Conservation (phyloP, 2,113 vertebrate genomes). For the Urocitellus parryii region DNA sequence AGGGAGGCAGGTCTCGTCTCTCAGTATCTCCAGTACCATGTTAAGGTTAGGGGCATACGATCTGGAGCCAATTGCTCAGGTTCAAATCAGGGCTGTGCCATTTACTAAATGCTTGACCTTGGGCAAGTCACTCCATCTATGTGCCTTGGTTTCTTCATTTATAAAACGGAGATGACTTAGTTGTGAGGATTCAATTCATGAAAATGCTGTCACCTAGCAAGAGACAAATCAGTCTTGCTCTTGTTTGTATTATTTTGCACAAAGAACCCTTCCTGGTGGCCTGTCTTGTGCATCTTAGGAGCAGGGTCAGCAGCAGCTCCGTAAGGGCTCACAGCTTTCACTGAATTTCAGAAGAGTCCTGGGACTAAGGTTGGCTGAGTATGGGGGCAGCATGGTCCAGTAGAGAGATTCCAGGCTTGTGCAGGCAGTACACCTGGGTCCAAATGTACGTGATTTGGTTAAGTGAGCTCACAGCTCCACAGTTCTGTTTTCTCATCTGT, state of each 20-base stretch:
- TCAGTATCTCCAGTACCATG: background rate
- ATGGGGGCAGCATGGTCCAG: background rate
- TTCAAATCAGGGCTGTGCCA: slow-evolving; percentile 11
- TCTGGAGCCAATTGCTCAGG: background rate
- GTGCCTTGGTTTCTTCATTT: background rate
- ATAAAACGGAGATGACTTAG: background rate
- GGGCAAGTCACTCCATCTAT: background rate
- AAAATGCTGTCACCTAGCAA: background rate
- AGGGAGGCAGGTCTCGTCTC: background rate
- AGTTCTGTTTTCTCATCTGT: slow-evolving; percentile 22
- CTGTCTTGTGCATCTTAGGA: background rate
- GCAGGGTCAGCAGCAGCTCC: background rate
- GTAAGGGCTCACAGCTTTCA: background rate
- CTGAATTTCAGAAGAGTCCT: background rate
- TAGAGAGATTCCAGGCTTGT: background rate
- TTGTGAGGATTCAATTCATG: background rate
- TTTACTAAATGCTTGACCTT: background rate
- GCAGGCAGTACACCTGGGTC: background rate
- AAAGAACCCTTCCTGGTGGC: background rate
- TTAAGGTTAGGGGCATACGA: background rate
- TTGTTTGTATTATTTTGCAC: background rate
- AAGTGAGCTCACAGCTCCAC: background rate
- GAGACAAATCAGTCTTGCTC: background rate
- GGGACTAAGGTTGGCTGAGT: background rate
- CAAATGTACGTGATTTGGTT: background rate